These are phyloP conservation scores for Calameuta filiformis DNA, from an alignment of 2,888 invertebrate species.

Conservation along the genomic window DNA sequence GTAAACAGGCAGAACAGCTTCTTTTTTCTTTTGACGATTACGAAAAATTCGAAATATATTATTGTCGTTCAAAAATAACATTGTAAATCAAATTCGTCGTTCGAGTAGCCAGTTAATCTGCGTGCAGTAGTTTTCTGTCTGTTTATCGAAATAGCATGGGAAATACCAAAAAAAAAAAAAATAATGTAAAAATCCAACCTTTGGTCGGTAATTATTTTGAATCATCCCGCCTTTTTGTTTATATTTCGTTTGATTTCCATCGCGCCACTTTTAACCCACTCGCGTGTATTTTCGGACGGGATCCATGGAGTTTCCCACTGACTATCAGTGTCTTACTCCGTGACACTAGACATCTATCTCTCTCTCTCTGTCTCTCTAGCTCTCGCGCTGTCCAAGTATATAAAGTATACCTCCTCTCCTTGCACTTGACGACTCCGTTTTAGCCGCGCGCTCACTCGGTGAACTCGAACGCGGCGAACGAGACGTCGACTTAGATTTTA, in stretches of 20 bases:
- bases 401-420: background rate
- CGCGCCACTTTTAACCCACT: background rate
- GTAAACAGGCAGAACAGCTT: background rate
- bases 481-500: background rate
- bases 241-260: background rate
- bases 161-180: background rate
- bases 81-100: background rate
- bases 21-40: background rate
- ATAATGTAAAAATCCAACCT: background rate
- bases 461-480: background rate
- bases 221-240: background rate
- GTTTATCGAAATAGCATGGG: background rate
- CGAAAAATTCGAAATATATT: background rate
- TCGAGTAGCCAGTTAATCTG: no score
- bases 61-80: background rate
- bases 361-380: conserved; percentile 14
- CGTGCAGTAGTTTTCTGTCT: background rate
- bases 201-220: background rate
- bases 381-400: conserved; percentile 2
- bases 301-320: background rate
- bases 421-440: background rate
- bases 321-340: background rate
- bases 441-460: background rate
- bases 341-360: background rate
- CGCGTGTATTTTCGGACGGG: background rate